Percentiles rank a stretch among this genome's conserved stretches.
phyloP scores from a whole-genome alignment of 2,797 vertebrate species.

The Cossypha caffra region DNA sequence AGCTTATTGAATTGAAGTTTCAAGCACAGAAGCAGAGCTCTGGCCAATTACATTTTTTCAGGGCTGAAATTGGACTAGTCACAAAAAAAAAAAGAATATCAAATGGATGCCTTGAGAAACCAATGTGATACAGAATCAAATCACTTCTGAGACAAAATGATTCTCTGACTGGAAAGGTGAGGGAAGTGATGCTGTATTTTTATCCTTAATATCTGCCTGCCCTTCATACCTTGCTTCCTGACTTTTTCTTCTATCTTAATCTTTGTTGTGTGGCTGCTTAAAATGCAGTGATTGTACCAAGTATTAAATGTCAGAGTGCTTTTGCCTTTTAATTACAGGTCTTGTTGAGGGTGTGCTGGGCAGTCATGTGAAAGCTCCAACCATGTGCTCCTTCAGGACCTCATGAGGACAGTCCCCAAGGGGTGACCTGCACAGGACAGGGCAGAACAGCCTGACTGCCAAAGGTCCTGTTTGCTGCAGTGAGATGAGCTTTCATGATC shows the following conservation, averaged over 20 bases:
- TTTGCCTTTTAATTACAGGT: not conserved
- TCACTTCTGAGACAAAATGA: constrained; percentile 3
- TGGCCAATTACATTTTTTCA: constrained; percentile 48
- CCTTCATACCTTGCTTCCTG: not conserved
- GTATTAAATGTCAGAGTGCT: not conserved
- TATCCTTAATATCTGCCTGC: not conserved
- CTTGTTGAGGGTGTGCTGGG: not conserved
- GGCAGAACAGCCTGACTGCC: not conserved
- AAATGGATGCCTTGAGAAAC: not conserved
- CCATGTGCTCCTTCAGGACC: not conserved
- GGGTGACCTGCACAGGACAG: not conserved
- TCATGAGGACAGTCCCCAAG: not conserved
- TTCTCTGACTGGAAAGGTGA: constrained; percentile 20
- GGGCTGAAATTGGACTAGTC: constrained; percentile 42
- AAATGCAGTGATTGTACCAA: not conserved
- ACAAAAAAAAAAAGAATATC: not conserved
- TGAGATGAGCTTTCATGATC: not conserved
- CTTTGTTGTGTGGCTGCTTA: not conserved
- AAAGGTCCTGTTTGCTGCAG: not conserved
- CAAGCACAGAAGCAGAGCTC: constrained; percentile 29
- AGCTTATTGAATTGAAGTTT: constrained; percentile 65
- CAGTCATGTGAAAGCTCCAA: not conserved
- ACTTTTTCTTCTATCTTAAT: not conserved
- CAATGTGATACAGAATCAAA: not conserved
- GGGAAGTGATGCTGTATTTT: not conserved